Conservation (phyloP, 2,888 invertebrate genomes). For the Coenonympha glycerion region DNA sequence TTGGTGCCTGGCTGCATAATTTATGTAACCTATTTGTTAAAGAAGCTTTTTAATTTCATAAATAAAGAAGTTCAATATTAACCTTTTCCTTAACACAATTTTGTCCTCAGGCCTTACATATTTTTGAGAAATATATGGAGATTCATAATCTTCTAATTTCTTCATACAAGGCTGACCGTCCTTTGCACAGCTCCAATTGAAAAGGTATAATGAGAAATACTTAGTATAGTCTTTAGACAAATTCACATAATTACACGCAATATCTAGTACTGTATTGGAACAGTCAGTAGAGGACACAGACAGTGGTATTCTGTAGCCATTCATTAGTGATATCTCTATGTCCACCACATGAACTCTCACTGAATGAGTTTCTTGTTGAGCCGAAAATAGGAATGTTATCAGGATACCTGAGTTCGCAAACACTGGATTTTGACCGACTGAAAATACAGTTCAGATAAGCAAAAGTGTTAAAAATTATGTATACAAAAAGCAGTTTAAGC, state of each 20-base stretch:
- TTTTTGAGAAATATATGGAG: constrained; percentile 94
- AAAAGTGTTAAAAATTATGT: neutral
- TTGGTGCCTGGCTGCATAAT: too few relatives aligned
- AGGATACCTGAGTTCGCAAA: constrained; percentile 87
- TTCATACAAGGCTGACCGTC: constrained; percentile 84
- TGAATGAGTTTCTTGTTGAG: constrained; percentile 91
- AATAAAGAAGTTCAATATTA: constrained; percentile 2
- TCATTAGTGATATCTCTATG: constrained; percentile 89
- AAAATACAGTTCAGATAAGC: constrained; percentile 31
- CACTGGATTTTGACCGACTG: constrained; percentile 90
- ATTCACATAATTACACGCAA: constrained; percentile 87
- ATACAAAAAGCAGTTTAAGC: too few relatives aligned
- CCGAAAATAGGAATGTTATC: constrained; percentile 90
- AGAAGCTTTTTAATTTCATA: too few relatives aligned
- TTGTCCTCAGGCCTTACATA: constrained; percentile 83
- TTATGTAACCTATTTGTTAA: too few relatives aligned
- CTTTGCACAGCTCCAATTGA: constrained; percentile 84
- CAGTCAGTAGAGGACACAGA: constrained; percentile 88
- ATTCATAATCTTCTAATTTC: constrained; percentile 97
- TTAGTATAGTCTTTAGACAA: constrained; percentile 85
- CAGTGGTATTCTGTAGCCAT: constrained; percentile 88
- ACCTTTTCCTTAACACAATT: constrained; percentile 92
- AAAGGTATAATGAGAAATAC: constrained; percentile 93
- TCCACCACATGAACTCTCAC: constrained; percentile 81
- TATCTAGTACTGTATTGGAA: constrained; percentile 87